Percentiles rank a stretch among this genome's conserved stretches.
phyloP scores from a whole-genome alignment of 2,113 vertebrate species.

The Otolemur garnettii region DNA sequence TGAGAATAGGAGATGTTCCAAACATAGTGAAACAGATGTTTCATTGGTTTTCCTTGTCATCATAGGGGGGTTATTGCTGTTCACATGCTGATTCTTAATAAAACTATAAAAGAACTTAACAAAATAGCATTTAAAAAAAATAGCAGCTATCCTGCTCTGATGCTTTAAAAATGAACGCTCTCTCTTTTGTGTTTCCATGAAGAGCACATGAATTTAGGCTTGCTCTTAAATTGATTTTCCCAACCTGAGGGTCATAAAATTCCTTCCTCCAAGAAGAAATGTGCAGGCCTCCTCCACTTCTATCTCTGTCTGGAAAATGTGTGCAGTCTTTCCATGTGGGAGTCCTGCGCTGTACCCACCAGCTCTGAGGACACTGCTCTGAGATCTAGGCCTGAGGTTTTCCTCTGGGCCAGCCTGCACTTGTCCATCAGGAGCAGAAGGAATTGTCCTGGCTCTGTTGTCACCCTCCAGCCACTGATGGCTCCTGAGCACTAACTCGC shows the following conservation, averaged over 20 bases:
- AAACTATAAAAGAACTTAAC: background rate
- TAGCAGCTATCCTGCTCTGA: background rate
- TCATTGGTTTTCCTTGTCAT: conserved; percentile 56
- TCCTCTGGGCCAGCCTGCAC: background rate
- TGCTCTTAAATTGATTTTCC: conserved; percentile 29
- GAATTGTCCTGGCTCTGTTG: background rate
- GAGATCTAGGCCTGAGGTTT: background rate
- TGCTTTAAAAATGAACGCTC: conserved; percentile 29
- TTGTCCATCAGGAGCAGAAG: background rate
- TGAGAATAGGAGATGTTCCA: conserved; percentile 35
- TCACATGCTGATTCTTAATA: conserved; percentile 53
- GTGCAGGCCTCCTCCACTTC: background rate
- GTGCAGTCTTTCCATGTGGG: background rate
- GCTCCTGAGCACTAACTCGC: background rate
- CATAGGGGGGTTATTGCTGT: background rate
- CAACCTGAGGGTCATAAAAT: conserved; percentile 11
- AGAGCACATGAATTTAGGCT: conserved; percentile 12
- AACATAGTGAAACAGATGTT: background rate
- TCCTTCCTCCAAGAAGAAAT: conserved; percentile 5
- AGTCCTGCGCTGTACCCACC: background rate
- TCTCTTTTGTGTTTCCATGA: conserved; percentile 26
- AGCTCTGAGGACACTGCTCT: background rate
- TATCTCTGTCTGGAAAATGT: background rate
- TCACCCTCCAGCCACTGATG: background rate
- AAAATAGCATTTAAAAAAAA: background rate